Base-by-base conservation (phyloP, 2,888 invertebrate genomes). In the Atherix ibis region DNA sequence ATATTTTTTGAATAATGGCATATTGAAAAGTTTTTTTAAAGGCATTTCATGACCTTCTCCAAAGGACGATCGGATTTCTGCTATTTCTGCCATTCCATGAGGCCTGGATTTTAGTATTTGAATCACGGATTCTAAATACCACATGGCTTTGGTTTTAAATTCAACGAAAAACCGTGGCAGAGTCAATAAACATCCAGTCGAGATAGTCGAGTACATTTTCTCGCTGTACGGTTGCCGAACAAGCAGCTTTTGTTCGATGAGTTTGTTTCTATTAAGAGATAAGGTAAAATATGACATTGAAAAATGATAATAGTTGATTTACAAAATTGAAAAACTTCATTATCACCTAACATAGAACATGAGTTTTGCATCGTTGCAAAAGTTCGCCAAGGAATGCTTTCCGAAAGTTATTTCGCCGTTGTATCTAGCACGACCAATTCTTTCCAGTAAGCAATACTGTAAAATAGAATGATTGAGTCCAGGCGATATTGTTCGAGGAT, bases 391-490 rank as follows among this genome's bases (percentile, higher is more conserved):
- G 6, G 77, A 73, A 39, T 64, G 61, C 38, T 67, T 68, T 8
- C 77, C 77, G 34, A 71, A 67, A 1, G 79, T 76, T 4, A 73
- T 61, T 58, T 79, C 77, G 1, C 85, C 82, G 43, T 69, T 67
- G 42, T 66, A 65, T 24, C 83, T 65, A 1, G 76, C 60, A 39
- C 82, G 67, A 2, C 78, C 85, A 22, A 85, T 73, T 46, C 74
- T 59, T 56, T 85, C 87, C 37, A 83, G 56, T 22, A 83, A 59
- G 45, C 76, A 73, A 50, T 77, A 85, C 38, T 73, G 72, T n/a
- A 66, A 52, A 4, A 63, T 46, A 22, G 68, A 66, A 2, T 65
- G 49, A 6, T 56, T 51, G n/a, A 51, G 51, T 3, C 66, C 36
- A 4, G 48, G 55, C 3, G 66, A 36, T 5, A 48, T 55, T 38